These are phyloP conservation scores for Iselma pallidipennis DNA, from an alignment of 2,888 invertebrate species.

Conservation along the genomic window DNA sequence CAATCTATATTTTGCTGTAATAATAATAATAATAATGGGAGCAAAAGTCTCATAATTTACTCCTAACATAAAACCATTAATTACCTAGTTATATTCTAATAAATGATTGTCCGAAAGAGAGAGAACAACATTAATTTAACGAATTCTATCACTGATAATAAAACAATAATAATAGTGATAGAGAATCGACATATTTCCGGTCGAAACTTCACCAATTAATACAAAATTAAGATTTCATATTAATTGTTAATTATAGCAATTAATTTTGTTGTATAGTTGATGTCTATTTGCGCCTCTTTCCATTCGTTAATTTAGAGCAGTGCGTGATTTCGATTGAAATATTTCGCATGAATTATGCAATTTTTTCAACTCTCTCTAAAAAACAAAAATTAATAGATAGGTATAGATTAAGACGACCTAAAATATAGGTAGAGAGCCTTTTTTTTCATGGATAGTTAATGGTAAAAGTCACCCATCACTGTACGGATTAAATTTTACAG, in stretches of 20 bases:
- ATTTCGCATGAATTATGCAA: constrained; percentile 20
- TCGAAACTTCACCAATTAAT: neutral
- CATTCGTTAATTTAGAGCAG: constrained; percentile 12
- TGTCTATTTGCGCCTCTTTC: constrained; percentile 8
- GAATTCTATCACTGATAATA: too few relatives aligned
- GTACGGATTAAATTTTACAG: neutral
- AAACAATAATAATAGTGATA: neutral
- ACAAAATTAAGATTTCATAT: neutral
- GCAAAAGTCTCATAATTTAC: too few relatives aligned
- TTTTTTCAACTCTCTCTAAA: constrained; percentile 10
- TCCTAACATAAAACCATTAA: too few relatives aligned
- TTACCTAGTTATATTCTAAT: too few relatives aligned
- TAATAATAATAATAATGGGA: too few relatives aligned
- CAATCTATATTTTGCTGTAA: too few relatives aligned
- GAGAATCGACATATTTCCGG: neutral
- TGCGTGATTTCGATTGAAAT: constrained; percentile 16
- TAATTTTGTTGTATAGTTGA: neutral
- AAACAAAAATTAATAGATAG: neutral
- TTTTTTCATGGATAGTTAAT: neutral
- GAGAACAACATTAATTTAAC: too few relatives aligned
- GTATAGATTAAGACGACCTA: too few relatives aligned
- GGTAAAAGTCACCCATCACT: neutral
- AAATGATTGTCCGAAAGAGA: too few relatives aligned
- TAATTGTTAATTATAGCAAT: neutral
- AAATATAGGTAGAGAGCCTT: too few relatives aligned